phyloP scores from a whole-genome alignment of 2,113 vertebrate genomes.

The Astur gentilis region DNA sequence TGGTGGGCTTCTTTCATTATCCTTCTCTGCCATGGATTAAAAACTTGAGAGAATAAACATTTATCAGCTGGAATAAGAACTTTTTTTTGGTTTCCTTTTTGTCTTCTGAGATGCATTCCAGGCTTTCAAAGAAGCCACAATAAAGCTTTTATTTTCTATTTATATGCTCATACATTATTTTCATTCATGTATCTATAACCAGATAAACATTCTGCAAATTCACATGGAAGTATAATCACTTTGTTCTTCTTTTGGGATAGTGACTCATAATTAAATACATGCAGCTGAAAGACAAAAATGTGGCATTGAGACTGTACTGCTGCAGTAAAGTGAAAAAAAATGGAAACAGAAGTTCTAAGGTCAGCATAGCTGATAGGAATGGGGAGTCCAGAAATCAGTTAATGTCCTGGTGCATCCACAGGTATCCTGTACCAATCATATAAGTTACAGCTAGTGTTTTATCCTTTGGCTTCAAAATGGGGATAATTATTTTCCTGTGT shows the following conservation, averaged over 20 bases:
- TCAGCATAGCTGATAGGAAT: background rate
- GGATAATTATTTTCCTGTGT: background rate
- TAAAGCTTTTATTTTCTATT: conserved; percentile 65
- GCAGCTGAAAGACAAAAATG: conserved; percentile 12
- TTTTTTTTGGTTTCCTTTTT: conserved; percentile 38
- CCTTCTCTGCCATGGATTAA: conserved; percentile 19
- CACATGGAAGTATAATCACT: conserved; percentile 39
- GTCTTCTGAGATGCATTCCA: conserved; percentile 57
- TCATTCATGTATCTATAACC: conserved; percentile 50
- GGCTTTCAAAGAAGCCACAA: conserved; percentile 57
- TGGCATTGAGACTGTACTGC: background rate
- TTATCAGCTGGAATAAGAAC: conserved; percentile 52
- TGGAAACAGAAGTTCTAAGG: background rate
- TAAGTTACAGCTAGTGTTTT: background rate
- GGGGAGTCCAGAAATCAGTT: background rate
- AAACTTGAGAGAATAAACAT: conserved; percentile 39
- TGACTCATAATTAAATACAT: conserved; percentile 52
- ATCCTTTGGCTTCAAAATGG: background rate
- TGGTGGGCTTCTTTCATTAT: conserved; percentile 34
- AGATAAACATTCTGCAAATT: conserved; percentile 58
- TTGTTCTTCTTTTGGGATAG: conserved; percentile 53
- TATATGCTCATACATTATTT: conserved; percentile 46
- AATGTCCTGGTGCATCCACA: background rate
- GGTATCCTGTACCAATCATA: background rate
- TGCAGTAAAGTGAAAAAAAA: background rate